Evolutionary conservation across 2,797 vertebrate species (phyloP), one percentile per base, ranked within the genome.

Genomic region (Enteromius afrohamiltoni): DNA sequence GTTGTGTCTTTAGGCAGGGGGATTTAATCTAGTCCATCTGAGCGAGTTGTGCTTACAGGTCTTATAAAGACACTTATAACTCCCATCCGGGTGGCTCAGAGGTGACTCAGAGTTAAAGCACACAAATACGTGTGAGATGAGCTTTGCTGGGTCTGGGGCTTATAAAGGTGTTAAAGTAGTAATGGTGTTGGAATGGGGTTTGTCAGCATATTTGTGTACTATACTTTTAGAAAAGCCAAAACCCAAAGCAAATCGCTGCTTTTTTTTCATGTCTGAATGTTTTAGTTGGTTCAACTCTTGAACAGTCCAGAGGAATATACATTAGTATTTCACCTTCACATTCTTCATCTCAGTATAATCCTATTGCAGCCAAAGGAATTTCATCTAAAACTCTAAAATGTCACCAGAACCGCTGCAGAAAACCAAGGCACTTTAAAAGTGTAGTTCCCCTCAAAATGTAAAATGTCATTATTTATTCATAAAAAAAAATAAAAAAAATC

Each of bases 141-240:
- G 31, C 34, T 71, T 76, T 23, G 47, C 58, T 4, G 62, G 34
- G 37, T 67, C 47, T 62, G 74, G 74, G 68, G 74, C 80, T 83
- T 78, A 10, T 47, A 47, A 47, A 47, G 45, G 45, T 47, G 42
- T 69, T 26, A 10, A 23, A 23, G n/a, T 26, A 60, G 55, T 60
- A 60, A 85, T 45, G 9, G 68, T 47, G 40, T 47, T 47, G 77
- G 85, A 88, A 86, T 78, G 67, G n/a, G 8, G 5, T 51, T 80
- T 70, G 71, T 83, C 83, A 83, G 87, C 77, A 69, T 68, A 67
- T 62, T 40, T 74, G 47, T 73, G 40, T 31, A 19, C 26, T 29
- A 53, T 65, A 45, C 60, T 23, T 67, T 42, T 75, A 16, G 49
- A 37, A 58, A 75, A 58, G 19, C 55, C 14, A 49, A 85, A 83